These are phyloP conservation scores for Pseudococcus jackbeardsleyi DNA, from an alignment of 2,888 invertebrate genomes.

Conservation along the genomic window DNA sequence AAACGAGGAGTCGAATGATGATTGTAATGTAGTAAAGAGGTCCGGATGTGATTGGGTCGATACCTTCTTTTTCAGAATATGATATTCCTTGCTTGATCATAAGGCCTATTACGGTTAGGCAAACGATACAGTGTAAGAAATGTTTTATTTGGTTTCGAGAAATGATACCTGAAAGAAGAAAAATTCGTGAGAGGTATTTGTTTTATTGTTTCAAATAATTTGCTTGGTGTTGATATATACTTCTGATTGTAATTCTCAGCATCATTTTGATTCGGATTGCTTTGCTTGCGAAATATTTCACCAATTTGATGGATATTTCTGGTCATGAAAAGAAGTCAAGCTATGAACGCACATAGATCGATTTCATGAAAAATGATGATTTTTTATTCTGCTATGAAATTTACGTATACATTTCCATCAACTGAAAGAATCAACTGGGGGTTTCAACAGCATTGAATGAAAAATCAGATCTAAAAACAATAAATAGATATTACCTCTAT, in stretches of 20 bases:
- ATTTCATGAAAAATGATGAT: too few species aligned
- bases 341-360: too few species aligned
- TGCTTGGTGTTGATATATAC: not conserved
- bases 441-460: too few species aligned
- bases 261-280: not conserved
- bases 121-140: not conserved
- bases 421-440: too few species aligned
- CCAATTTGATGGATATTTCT: not conserved
- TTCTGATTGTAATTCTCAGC: not conserved
- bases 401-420: too few species aligned
- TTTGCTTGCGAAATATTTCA: not conserved
- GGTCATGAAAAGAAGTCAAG: not conserved
- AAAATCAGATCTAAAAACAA: too few species aligned
- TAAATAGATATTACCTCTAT: too few species aligned
- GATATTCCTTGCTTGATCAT: not conserved
- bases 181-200: not conserved
- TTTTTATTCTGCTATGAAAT: too few species aligned
- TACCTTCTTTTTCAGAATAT: not conserved
- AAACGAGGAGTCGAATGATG: constrained; percentile 82
- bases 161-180: constrained; percentile 53
- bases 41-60: constrained; percentile 85
- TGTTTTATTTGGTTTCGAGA: constrained; percentile 29
- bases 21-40: constrained; percentile 82
- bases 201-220: not conserved
- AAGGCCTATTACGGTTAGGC: not conserved